These are phyloP conservation scores for Spatula versicolor DNA, from an alignment of 2,797 vertebrate species.

Conservation along the genomic window DNA sequence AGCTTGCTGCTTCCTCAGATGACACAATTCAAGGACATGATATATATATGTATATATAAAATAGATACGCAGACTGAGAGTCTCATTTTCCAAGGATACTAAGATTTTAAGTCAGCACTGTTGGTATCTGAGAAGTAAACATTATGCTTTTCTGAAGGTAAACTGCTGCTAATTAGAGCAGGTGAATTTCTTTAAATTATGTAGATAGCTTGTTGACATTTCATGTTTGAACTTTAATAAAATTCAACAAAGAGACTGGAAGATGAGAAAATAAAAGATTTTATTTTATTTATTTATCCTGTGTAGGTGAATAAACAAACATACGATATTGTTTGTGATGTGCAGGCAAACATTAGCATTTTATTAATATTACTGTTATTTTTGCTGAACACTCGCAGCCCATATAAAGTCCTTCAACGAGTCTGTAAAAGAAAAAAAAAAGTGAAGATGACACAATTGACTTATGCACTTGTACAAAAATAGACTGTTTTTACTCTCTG, in stretches of 20 bases:
- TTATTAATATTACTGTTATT: background rate
- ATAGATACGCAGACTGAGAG: background rate
- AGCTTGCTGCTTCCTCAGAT: background rate
- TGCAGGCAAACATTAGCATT: background rate
- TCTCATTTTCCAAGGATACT: background rate
- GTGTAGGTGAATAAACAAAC: background rate
- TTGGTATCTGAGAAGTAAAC: background rate
- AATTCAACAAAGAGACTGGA: background rate
- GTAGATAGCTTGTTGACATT: background rate
- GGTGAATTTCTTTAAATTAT: background rate
- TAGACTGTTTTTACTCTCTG: background rate
- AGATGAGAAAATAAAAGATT: background rate
- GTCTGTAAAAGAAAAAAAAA: background rate
- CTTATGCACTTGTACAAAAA: background rate
- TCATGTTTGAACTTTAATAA: background rate
- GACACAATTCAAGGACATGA: background rate
- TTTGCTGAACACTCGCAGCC: background rate
- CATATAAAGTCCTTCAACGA: background rate
- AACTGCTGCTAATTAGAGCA: background rate
- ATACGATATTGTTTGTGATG: background rate
- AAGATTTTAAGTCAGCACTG: background rate
- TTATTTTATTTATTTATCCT: background rate
- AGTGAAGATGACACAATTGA: background rate
- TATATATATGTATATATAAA: background rate
- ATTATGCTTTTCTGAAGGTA: background rate